Evolutionary conservation across 2,113 vertebrate species (phyloP), one percentile per base, ranked within the genome.

Genomic region (Thunnus maccoyii): DNA sequence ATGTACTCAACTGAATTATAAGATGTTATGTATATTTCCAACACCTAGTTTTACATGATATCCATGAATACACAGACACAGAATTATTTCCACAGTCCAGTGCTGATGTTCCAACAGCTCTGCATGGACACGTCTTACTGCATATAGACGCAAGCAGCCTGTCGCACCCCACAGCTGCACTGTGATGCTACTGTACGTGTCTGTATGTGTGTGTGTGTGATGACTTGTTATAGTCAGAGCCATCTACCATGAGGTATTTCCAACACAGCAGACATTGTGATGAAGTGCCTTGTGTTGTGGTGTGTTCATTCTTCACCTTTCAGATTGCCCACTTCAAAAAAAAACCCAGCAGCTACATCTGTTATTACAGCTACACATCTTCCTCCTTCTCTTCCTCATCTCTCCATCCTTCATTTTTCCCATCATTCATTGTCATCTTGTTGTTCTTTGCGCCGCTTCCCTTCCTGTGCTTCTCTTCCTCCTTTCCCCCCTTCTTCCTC

Each of bases 191-290:
- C 15, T 18, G 5, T 32, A 6, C 6, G 32, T 36, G 32, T 36
- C 5, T 36, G 32, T 8, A 9, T 41, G 36, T 41, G 68, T 46
- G 56, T 36, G 51, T n/a, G 52, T 30, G 62, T 30, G 75, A 78
- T 47, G 3, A 11, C 67, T 64, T 72, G 77, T 64, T 50, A 25
- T 47, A 58, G 60, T 56, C 51, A 64, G 76, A 64, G 57, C 36
- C 36, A 41, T 41, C 36, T 41, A 41, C 36, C 36, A 41, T 41
- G 36, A 41, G 36, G 36, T 51, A 20, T 64, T 68, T 72, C 60
- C 51, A 44, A 66, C 76, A 55, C 61, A 58, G 78, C 50, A 62
- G 50, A 76, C 72, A 82, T 57, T 50, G 15, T 75, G 79, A 75
- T 63, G 50, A 62, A 62, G 41, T 20, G 57, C 47, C 54, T 22